These are phyloP conservation scores for Sapajus apella DNA, from an alignment of 2,113 vertebrate genomes.

Conservation along the genomic window DNA sequence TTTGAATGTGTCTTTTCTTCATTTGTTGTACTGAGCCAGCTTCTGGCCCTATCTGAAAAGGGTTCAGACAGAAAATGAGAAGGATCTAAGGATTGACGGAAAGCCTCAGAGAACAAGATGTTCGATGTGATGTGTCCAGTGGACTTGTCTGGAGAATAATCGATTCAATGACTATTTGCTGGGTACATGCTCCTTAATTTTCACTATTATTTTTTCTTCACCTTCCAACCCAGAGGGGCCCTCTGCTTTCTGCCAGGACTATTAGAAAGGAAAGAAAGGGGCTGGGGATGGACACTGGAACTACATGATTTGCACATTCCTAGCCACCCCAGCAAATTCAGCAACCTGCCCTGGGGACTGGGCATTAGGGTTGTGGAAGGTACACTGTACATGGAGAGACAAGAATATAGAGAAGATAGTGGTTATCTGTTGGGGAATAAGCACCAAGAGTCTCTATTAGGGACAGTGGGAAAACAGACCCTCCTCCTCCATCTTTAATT, in stretches of 20 bases:
- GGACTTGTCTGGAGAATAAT: background rate
- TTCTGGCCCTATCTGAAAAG: background rate
- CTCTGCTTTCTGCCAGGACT: background rate
- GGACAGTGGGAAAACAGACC: background rate
- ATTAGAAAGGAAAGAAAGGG: background rate
- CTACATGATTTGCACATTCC: background rate
- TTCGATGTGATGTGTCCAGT: background rate
- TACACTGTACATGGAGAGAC: background rate
- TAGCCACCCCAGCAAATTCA: background rate
- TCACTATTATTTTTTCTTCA: background rate
- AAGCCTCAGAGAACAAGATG: background rate
- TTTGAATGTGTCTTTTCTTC: background rate
- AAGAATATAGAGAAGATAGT: background rate
- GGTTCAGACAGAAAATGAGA: background rate
- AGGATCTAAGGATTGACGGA: background rate
- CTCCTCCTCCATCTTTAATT: background rate
- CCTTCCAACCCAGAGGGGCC: background rate
- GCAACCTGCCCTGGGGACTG: background rate
- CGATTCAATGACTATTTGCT: background rate
- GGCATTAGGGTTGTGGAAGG: background rate
- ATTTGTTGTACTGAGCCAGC: background rate
- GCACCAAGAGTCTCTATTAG: background rate
- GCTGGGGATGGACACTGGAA: background rate
- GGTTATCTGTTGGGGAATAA: background rate
- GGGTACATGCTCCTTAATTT: background rate